Percentiles rank a stretch among this genome's conserved stretches.
Conservation (phyloP, 2,797 vertebrate genomes). For the Crocodylus rhombifer region DNA sequence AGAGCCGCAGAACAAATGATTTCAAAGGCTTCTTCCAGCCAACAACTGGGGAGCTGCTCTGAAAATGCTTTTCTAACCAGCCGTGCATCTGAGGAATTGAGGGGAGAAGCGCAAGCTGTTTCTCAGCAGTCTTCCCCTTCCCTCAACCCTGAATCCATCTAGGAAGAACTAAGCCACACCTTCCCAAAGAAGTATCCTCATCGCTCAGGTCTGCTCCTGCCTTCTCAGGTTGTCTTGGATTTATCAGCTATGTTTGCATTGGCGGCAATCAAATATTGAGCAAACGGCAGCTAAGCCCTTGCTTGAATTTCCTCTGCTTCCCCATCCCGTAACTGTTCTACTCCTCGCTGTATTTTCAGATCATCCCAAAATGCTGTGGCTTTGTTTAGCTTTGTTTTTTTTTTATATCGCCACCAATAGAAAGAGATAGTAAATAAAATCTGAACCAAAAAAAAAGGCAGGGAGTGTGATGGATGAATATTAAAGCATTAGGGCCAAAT, state of each 20-base stretch:
- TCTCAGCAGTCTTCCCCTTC: not conserved
- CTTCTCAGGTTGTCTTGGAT: not conserved
- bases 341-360: not conserved
- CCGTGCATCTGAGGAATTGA: not conserved
- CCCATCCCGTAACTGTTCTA: not conserved
- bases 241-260: not conserved
- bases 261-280: not conserved
- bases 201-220: not conserved
- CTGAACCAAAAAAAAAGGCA: not conserved
- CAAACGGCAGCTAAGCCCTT: not conserved
- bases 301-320: constrained; percentile 7
- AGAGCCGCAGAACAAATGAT: not conserved
- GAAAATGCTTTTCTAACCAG: constrained; percentile 15
- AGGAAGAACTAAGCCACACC: accelerated
- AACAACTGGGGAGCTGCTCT: not conserved
- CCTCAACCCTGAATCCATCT: not conserved
- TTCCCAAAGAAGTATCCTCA: not conserved
- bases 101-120: not conserved
- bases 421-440: not conserved
- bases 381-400: not conserved
- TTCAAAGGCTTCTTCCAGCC: constrained; percentile 33
- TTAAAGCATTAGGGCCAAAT: not conserved
- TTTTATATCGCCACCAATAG: not conserved
- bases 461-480: not conserved
- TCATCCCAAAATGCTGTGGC: not conserved